Evolutionary conservation across 92 coral and sea anemone species (phyloP).

Genomic region (Muricea muricata): DNA sequence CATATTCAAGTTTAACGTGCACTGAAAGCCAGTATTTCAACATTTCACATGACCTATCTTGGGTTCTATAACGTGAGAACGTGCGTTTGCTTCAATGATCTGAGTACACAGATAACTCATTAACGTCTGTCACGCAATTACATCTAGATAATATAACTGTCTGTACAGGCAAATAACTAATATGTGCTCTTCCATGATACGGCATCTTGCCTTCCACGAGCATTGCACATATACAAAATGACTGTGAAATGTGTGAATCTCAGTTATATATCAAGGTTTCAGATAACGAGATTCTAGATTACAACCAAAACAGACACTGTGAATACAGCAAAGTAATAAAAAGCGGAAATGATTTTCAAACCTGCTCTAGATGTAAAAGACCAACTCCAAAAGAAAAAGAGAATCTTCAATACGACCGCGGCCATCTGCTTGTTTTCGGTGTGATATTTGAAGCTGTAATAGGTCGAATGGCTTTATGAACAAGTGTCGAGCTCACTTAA

Average conservation of each 20-base stretch:
- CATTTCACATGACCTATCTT: too few species aligned
- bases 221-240: too few species aligned
- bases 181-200: neutral
- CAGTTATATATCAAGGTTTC: too few species aligned
- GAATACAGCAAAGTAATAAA: neutral
- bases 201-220: too few species aligned
- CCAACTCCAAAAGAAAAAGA: slow-evolving; percentile 1
- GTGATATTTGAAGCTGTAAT: neutral
- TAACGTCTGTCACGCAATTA: neutral
- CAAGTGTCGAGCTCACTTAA: neutral
- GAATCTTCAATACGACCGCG: neutral
- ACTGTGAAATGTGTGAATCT: too few species aligned
- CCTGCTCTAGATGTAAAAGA: slow-evolving; percentile 2
- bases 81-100: too few species aligned
- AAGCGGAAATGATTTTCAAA: neutral
- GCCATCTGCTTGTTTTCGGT: neutral
- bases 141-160: neutral
- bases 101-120: too few species aligned
- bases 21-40: too few species aligned
- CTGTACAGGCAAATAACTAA: neutral
- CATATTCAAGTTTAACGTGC: too few species aligned
- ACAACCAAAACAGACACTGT: neutral
- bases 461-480: neutral
- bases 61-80: too few species aligned
- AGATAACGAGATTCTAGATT: too few species aligned